Evolutionary conservation across 2,888 invertebrate genomes (phyloP).

Genomic region (Deroplatys truncata): DNA sequence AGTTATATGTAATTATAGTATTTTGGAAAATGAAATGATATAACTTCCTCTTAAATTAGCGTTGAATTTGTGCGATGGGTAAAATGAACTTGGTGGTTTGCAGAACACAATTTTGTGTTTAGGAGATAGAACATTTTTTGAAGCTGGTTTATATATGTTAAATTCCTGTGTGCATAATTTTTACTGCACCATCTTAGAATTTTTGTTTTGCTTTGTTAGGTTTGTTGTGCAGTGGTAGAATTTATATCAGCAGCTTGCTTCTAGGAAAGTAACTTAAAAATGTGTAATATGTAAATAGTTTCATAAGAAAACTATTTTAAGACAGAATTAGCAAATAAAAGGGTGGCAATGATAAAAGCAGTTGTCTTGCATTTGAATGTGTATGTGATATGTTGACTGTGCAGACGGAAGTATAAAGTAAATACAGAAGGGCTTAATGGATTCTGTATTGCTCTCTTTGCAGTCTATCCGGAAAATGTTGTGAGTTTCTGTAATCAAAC

Average conservation of each 20-base stretch:
- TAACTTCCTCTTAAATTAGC: conserved; percentile 26
- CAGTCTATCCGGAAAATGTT: too few relatives aligned
- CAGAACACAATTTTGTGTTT: background rate
- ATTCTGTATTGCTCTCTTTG: too few relatives aligned
- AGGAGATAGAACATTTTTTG: background rate
- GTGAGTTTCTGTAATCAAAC: too few relatives aligned
- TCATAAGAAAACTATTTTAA: too few relatives aligned
- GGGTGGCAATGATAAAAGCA: too few relatives aligned
- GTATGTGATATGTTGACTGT: too few relatives aligned
- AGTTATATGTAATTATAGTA: background rate
- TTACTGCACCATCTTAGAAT: background rate
- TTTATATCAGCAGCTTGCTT: background rate
- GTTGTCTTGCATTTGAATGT: too few relatives aligned
- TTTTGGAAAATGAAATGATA: conserved; percentile 23
- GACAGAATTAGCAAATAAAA: too few relatives aligned
- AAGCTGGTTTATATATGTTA: background rate
- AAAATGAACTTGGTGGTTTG: background rate
- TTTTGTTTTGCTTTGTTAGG: background rate
- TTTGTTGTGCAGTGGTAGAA: background rate
- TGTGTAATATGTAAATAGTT: too few relatives aligned
- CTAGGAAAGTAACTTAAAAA: too few relatives aligned
- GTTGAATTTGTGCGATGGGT: conserved; percentile 23
- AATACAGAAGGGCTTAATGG: too few relatives aligned
- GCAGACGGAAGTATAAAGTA: too few relatives aligned
- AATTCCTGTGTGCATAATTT: background rate